Evolutionary conservation across 2,113 vertebrate species (phyloP).

Genomic region (Tragelaphus strepsiceros): DNA sequence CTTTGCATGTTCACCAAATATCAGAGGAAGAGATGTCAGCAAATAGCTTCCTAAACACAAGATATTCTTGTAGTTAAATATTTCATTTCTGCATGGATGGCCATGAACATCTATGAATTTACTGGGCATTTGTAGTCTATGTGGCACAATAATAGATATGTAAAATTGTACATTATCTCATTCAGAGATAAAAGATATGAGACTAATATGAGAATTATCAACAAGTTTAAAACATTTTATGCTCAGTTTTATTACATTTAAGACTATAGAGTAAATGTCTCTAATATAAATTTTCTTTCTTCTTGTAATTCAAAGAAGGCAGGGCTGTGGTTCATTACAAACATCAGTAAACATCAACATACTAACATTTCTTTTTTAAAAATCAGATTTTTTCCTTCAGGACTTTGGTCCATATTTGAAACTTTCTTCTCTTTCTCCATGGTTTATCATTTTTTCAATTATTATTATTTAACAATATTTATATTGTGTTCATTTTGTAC

Average conservation of each 20-base stretch:
- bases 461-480: neutral
- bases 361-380: conserved; percentile 66
- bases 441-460: conserved; percentile 58
- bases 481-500: neutral
- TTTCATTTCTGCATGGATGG: conserved; percentile 81
- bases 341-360: neutral
- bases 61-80: conserved; percentile 82
- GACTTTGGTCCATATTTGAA: conserved; percentile 73
- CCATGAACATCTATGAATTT: conserved; percentile 78
- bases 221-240: conserved; percentile 79
- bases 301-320: conserved; percentile 24
- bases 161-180: conserved; percentile 79
- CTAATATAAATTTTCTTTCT: conserved; percentile 74
- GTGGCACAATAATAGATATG: conserved; percentile 74
- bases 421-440: conserved; percentile 62
- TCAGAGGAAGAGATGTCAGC: conserved; percentile 80
- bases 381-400: conserved; percentile 72
- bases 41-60: conserved; percentile 80
- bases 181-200: conserved; percentile 78
- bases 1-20: conserved; percentile 78
- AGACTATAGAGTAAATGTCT: conserved; percentile 64
- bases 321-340: neutral
- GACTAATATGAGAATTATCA: conserved; percentile 75
- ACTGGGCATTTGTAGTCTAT: conserved; percentile 74
- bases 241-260: conserved; percentile 78